phyloP scores from a whole-genome alignment of 2,797 vertebrate genomes.

The Semaprochilodus insignis region DNA sequence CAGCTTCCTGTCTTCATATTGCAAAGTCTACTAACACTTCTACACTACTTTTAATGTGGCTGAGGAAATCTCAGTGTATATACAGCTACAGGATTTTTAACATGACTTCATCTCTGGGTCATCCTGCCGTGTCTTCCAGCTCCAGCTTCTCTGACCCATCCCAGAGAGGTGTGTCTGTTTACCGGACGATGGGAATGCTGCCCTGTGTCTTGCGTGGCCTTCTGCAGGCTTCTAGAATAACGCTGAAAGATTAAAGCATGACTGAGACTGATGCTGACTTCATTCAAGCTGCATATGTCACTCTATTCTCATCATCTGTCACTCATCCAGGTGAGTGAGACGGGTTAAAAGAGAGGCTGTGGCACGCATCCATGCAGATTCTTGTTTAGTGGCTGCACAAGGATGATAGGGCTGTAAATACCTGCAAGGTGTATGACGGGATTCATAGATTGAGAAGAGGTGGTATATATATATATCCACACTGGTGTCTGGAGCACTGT shows the following conservation, averaged over 20 bases:
- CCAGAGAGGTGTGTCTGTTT: conserved; percentile 83
- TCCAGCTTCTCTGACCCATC: conserved; percentile 72
- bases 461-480: too few species aligned
- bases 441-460: too few species aligned
- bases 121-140: conserved; percentile 62
- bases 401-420: too few species aligned
- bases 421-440: too few species aligned
- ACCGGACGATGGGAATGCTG: conserved; percentile 80
- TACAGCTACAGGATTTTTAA: conserved; percentile 55
- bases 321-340: conserved; percentile 82
- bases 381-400: too few species aligned
- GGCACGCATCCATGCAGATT: background rate
- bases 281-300: conserved; percentile 77
- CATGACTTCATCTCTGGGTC: conserved; percentile 69
- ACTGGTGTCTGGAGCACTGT: too few species aligned
- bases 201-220: conserved; percentile 78
- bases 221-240: conserved; percentile 76
- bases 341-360: conserved; percentile 14
- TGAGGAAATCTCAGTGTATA: conserved; percentile 62
- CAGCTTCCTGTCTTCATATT: too few species aligned
- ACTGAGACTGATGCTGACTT: conserved; percentile 76
- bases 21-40: too few species aligned
- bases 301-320: conserved; percentile 84
- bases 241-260: conserved; percentile 88
- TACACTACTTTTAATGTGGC: too few species aligned